Percentiles rank a stretch among this genome's conserved stretches.
These are phyloP conservation scores for Cyclophora punctaria DNA, from an alignment of 2,888 invertebrate species.

Conservation along the genomic window DNA sequence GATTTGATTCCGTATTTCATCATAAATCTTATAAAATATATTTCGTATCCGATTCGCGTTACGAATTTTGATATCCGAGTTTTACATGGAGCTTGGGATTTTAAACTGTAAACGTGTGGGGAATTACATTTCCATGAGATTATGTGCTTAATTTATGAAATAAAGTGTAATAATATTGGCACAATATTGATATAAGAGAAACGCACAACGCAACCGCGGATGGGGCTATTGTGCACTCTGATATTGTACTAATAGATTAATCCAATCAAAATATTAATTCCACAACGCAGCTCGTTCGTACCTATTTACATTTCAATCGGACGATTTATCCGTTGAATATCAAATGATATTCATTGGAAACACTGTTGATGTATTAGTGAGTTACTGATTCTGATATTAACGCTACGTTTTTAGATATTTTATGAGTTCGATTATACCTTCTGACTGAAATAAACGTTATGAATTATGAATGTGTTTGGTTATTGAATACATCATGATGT, in stretches of 20 bases:
- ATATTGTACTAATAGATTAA: constrained; percentile 70
- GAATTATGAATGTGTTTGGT: no score
- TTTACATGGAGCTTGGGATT: no score
- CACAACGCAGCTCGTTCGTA: constrained; percentile 48
- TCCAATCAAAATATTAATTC: constrained; percentile 73
- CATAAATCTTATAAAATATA: constrained; percentile 2
- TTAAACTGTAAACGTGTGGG: no score
- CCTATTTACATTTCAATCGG: constrained; percentile 63
- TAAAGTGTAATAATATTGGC: no score
- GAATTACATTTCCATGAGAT: no score
- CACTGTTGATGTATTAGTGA: constrained; percentile 19
- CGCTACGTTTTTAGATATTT: background rate
- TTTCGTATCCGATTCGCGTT: constrained; percentile 7
- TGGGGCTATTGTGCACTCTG: constrained; percentile 45
- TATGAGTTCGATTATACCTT: background rate
- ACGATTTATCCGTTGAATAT: constrained; percentile 50
- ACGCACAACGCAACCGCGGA: constrained; percentile 23
- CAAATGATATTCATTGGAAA: constrained; percentile 40
- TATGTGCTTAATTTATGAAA: no score
- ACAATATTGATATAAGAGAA: background rate
- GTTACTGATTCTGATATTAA: constrained; percentile 18
- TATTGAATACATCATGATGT: no score
- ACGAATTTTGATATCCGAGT: constrained; percentile 5
- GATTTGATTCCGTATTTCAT: background rate
- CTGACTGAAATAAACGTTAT: no score